A percentile compares a stretch with the other conserved stretches of the same genome.
Conservation (phyloP, 2,797 vertebrate genomes). For the Nothura maculosa region DNA sequence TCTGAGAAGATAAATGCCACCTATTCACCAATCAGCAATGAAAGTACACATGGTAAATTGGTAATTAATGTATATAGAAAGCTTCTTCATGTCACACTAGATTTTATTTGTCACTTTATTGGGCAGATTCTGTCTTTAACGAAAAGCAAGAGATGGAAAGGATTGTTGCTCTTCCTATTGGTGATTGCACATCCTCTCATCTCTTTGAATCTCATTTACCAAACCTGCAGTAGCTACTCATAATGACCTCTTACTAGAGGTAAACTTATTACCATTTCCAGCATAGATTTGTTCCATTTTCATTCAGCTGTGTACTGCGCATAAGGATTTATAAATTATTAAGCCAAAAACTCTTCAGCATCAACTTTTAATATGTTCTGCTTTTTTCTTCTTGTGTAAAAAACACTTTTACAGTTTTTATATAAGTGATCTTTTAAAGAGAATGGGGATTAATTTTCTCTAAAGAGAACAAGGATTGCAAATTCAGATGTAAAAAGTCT, state of each 20-base stretch:
- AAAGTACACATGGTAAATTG: background rate
- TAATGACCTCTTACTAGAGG: background rate
- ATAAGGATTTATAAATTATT: fast-evolving
- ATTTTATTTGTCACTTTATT: background rate
- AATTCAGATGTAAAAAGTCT: background rate
- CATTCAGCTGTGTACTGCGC: background rate
- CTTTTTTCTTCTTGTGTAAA: background rate
- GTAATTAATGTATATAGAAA: background rate
- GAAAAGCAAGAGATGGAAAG: background rate
- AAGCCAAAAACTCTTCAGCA: background rate
- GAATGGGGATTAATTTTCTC: background rate
- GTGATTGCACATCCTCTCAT: background rate
- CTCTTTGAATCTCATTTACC: background rate
- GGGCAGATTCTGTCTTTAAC: background rate
- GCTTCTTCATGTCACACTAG: background rate
- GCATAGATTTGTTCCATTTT: background rate
- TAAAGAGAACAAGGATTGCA: background rate
- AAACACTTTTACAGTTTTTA: background rate
- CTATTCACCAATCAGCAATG: background rate
- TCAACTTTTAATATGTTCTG: background rate
- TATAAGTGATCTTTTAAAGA: background rate
- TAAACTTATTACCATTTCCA: background rate
- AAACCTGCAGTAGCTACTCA: background rate
- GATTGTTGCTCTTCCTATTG: background rate
- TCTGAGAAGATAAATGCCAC: background rate